These are phyloP conservation scores for Paralichthys olivaceus DNA, from an alignment of 2,113 vertebrate species.

Conservation along the genomic window DNA sequence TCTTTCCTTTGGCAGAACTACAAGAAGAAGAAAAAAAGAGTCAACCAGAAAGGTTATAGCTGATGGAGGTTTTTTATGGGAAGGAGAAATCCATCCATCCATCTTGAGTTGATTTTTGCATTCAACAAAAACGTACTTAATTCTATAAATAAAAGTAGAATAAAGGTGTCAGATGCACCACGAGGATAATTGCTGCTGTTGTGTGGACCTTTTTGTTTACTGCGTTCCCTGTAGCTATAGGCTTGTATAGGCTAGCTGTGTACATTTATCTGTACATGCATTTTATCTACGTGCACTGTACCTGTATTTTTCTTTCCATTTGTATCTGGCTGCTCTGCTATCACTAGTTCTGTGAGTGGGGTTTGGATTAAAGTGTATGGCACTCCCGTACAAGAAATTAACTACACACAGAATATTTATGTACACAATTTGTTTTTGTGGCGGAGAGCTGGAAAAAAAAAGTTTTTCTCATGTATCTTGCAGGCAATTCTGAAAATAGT, in stretches of 20 bases:
- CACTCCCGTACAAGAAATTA: not conserved
- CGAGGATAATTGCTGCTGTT: too few relatives aligned
- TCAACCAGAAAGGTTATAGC: slow-evolving; percentile 7
- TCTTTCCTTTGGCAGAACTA: slow-evolving; percentile 29
- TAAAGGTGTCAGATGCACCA: not conserved
- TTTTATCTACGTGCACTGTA: not conserved
- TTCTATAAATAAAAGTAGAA: not conserved
- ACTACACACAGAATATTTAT: not conserved
- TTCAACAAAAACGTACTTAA: not conserved
- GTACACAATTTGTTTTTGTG: not conserved
- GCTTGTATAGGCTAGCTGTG: not conserved
- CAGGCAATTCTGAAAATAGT: not conserved
- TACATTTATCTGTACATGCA: not conserved
- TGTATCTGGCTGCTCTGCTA: not conserved
- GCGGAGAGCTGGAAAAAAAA: too few relatives aligned
- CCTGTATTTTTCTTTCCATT: not conserved
- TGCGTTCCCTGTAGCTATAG: too few relatives aligned
- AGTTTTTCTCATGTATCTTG: not conserved
- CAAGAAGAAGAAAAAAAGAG: slow-evolving; percentile 28
- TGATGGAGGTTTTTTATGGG: slow-evolving; percentile 5
- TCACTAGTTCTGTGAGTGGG: not conserved
- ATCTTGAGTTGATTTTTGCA: not conserved
- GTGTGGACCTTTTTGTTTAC: not conserved
- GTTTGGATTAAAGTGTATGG: too few relatives aligned
- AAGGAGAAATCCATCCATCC: slow-evolving; percentile 2